These are phyloP conservation scores for Polyodon spathula DNA, from an alignment of 2,113 vertebrate species.

Conservation along the genomic window DNA sequence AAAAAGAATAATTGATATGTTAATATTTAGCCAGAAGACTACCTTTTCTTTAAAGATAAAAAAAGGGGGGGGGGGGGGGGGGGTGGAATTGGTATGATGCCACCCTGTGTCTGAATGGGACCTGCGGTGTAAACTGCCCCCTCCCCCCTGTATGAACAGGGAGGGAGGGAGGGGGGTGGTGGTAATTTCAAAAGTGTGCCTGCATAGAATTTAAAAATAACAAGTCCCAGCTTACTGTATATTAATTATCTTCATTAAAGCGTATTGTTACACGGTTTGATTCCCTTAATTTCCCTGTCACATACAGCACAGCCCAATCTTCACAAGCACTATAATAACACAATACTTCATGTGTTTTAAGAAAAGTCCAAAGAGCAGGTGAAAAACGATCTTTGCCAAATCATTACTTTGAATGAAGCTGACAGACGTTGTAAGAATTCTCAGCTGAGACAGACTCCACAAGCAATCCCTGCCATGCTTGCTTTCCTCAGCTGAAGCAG, in stretches of 20 bases:
- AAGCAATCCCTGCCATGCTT: no score
- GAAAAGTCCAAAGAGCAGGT: neutral
- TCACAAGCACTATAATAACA: neutral
- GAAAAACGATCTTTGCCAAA: no score
- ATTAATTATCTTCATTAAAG: conserved; percentile 6
- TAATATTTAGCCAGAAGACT: conserved; percentile 58
- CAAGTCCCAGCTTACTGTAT: neutral
- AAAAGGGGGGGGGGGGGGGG: no score
- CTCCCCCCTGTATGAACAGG: neutral
- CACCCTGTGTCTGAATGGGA: neutral
- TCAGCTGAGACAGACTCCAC: no score
- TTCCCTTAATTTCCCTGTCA: neutral
- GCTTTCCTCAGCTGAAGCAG: no score
- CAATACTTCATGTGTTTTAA: no score
- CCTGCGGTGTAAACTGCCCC: neutral
- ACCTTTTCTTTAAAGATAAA: conserved; percentile 30
- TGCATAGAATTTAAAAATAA: neutral
- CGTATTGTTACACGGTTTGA: neutral
- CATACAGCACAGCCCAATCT: neutral
- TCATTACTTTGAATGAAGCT: no score
- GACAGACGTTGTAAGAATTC: no score
- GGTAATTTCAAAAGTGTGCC: neutral
- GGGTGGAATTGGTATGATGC: no score
- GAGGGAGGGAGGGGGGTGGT: neutral
- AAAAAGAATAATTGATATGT: conserved; percentile 61